A percentile compares a stretch with the other conserved stretches of the same genome.
phyloP scores from a whole-genome alignment of 2,888 invertebrate species.

The Spilosoma lubricipeda region DNA sequence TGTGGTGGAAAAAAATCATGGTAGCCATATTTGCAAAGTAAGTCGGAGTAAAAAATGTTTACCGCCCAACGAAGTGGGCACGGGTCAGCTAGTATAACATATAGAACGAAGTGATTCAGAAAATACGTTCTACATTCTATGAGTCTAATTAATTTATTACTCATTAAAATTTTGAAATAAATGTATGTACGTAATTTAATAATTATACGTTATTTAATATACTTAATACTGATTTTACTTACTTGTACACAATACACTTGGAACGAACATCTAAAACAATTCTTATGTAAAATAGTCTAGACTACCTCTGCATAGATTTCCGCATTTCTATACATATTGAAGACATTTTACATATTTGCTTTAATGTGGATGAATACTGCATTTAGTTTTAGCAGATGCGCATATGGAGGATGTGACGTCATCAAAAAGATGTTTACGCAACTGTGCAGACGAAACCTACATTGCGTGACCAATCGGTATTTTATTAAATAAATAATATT shows the following conservation, averaged over 20 bases:
- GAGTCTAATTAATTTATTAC: not conserved
- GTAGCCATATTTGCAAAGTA: no score
- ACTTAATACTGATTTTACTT: not conserved
- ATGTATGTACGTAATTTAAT: not conserved
- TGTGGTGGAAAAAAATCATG: no score
- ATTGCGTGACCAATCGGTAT: slow-evolving; percentile 48
- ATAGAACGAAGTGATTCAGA: no score
- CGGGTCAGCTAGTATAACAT: no score
- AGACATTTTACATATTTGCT: slow-evolving; percentile 10
- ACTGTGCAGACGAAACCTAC: slow-evolving; percentile 33
- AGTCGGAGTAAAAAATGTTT: no score
- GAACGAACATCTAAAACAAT: not conserved
- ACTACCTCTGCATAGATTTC: slow-evolving; percentile 1
- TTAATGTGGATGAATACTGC: slow-evolving; percentile 23
- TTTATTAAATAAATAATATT: not conserved
- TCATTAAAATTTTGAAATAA: not conserved
- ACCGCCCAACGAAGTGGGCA: no score
- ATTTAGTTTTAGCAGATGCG: slow-evolving; percentile 18
- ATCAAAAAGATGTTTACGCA: slow-evolving; percentile 26
- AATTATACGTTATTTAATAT: not conserved
- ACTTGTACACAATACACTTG: not conserved
- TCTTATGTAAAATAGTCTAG: slow-evolving; percentile 1
- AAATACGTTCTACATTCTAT: not conserved
- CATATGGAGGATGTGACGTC: slow-evolving; percentile 23
- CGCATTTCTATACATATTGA: slow-evolving; percentile 25